Evolutionary conservation across 1,140 invertebrate species (phyloP), one percentile per base, ranked within the genome.

Genomic region (Cotesia vestalis): DNA sequence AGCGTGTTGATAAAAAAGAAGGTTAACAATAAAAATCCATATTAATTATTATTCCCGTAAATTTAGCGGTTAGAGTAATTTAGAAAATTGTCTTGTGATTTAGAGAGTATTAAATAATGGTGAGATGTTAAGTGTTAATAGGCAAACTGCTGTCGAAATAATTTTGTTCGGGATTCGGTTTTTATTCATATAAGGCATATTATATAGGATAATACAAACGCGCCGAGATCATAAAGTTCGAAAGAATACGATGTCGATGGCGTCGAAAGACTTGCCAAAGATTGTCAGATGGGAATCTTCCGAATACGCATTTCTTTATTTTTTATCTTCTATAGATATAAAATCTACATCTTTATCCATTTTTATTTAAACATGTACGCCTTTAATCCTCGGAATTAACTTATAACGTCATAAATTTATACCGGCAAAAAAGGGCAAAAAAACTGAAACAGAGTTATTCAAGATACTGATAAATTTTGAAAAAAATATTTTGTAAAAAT

Each of bases 181-280:
- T 27, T 27, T 27, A 46, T 46, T 9, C 40, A 46, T 46, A 46
- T 46, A 11, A 46, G 40, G 40, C 40, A 46, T 46, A 9, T 9
- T 46, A 46, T 46, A 46, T 27, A 2, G 27, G 27, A 27, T 46
- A 46, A 46, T 46, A 46, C 66, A 67, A 67, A 67, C 17, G 51
- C 27, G 34, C 51, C 40, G 66, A 46, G 66, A 20, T 55, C 51
- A 40, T 67, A 67, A 67, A 67, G 46, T 67, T 40, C 53, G 17
- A 11, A 53, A 67, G 35, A 67, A 53, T 67, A 67, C 35, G 66
- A 67, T 53, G 66, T 67, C 66, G 66, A 36, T n/a, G 35, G 57
- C 57, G 57, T 59, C 57, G 17, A 59, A 59, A 59, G 57, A 27
- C 57, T 59, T 59, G 14, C 20, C 57, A 20, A 17, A 27, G 20